A percentile compares a stretch with the other conserved stretches of the same genome.
These are phyloP conservation scores for Cerastoderma edule DNA, from an alignment of 2,888 invertebrate genomes.

Conservation along the genomic window DNA sequence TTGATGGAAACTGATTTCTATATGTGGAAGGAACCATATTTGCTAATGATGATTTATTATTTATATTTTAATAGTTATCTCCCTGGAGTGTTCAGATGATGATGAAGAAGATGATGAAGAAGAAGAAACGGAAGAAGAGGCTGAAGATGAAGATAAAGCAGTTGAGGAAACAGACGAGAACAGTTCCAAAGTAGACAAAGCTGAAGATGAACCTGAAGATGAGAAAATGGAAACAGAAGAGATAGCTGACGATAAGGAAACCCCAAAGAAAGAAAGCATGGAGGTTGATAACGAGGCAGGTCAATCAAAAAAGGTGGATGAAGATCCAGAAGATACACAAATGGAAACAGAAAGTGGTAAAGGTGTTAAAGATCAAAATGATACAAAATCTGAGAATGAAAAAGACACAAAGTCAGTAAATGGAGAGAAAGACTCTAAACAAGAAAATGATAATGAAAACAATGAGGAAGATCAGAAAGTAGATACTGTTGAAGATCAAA, in stretches of 20 bases:
- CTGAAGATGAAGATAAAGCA: slow-evolving; percentile 44
- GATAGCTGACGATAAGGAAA: neutral
- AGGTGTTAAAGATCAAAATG: neutral
- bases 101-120: slow-evolving; percentile 57
- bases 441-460: slow-evolving; percentile 24
- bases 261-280: neutral
- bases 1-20: neutral
- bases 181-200: slow-evolving; percentile 30
- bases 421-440: neutral
- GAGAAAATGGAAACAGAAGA: neutral
- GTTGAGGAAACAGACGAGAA: slow-evolving; percentile 32
- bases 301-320: slow-evolving; percentile 21
- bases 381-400: slow-evolving; percentile 25
- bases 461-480: slow-evolving; percentile 18
- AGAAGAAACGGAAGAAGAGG: slow-evolving; percentile 33
- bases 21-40: neutral
- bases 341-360: slow-evolving; percentile 10
- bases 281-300: neutral
- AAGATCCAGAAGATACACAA: slow-evolving; percentile 22
- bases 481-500: slow-evolving; percentile 23
- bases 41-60: neutral
- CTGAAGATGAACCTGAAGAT: slow-evolving; percentile 18
- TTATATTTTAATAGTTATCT: slow-evolving; percentile 45
- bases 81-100: slow-evolving; percentile 58
- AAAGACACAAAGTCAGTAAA: slow-evolving; percentile 12